These are phyloP conservation scores for Papilio glaucus DNA, from an alignment of 1,140 invertebrate species.

Conservation along the genomic window DNA sequence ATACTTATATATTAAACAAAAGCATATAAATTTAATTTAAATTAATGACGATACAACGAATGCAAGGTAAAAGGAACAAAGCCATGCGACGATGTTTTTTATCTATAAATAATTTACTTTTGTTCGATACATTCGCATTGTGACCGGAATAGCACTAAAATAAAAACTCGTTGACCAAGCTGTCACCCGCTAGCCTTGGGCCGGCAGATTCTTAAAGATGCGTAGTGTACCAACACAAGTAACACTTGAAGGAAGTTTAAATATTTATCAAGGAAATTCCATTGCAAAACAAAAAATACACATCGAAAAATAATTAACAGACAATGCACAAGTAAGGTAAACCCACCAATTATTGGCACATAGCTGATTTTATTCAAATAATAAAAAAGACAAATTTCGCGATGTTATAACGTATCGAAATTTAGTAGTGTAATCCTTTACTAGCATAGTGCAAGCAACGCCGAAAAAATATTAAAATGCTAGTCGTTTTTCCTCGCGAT, in stretches of 20 bases:
- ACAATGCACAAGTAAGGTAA: too few relatives aligned
- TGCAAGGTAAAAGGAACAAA: background rate
- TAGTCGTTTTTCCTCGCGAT: too few relatives aligned
- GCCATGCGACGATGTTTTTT: slow-evolving; percentile 3
- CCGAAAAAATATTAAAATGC: too few relatives aligned
- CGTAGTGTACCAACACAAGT: slow-evolving; percentile 11
- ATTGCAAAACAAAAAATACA: background rate
- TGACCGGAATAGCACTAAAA: slow-evolving; percentile 27
- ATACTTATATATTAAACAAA: too few relatives aligned
- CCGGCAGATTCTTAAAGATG: slow-evolving; percentile 15
- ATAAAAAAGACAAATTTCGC: too few relatives aligned
- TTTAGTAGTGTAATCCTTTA: too few relatives aligned
- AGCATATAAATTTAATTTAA: too few relatives aligned
- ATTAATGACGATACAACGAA: too few relatives aligned
- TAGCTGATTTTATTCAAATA: too few relatives aligned
- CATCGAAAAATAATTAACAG: background rate
- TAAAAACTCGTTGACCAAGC: slow-evolving; percentile 20
- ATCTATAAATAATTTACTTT: slow-evolving; percentile 27
- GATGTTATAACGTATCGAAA: too few relatives aligned
- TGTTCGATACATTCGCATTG: slow-evolving; percentile 18
- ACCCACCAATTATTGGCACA: too few relatives aligned
- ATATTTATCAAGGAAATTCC: background rate
- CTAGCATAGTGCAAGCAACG: too few relatives aligned
- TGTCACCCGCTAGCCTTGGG: slow-evolving; percentile 23
- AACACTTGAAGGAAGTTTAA: slow-evolving; percentile 5